Evolutionary conservation across 2,888 invertebrate species (phyloP).

Genomic region (Thyatira batis): DNA sequence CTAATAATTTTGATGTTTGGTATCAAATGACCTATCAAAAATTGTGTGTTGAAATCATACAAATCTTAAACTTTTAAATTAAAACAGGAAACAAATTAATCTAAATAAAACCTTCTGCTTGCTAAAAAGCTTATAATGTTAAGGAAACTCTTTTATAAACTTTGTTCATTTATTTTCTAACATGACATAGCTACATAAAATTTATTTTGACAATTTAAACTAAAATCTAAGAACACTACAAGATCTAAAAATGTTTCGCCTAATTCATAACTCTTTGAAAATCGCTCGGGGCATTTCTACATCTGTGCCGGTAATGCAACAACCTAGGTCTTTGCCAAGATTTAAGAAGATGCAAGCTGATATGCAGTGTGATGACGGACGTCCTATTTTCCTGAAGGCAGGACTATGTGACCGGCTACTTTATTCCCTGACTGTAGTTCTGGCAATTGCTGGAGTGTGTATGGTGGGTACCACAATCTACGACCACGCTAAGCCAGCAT

Average conservation of each 20-base stretch:
- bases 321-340: neutral
- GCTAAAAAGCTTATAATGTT: too few relatives aligned
- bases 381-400: conserved; percentile 38
- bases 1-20: too few relatives aligned
- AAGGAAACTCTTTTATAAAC: too few relatives aligned
- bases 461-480: conserved; percentile 27
- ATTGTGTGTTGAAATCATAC: too few relatives aligned
- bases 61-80: too few relatives aligned
- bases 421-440: conserved; percentile 32
- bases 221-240: conserved; percentile 15
- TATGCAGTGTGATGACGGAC: conserved; percentile 44
- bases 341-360: conserved; percentile 43
- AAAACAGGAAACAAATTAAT: too few relatives aligned
- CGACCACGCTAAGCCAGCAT: conserved; percentile 43
- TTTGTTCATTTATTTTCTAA: too few relatives aligned
- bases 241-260: conserved; percentile 6
- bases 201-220: neutral
- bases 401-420: conserved; percentile 39
- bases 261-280: neutral
- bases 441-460: conserved; percentile 19
- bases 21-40: too few relatives aligned
- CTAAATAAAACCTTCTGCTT: too few relatives aligned
- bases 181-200: too few relatives aligned
- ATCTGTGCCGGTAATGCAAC: neutral
- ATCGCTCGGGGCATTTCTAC: neutral